Percentiles rank a stretch among this genome's conserved stretches.
phyloP scores from a whole-genome alignment of 2,113 vertebrate species.

The Eulemur rufifrons region DNA sequence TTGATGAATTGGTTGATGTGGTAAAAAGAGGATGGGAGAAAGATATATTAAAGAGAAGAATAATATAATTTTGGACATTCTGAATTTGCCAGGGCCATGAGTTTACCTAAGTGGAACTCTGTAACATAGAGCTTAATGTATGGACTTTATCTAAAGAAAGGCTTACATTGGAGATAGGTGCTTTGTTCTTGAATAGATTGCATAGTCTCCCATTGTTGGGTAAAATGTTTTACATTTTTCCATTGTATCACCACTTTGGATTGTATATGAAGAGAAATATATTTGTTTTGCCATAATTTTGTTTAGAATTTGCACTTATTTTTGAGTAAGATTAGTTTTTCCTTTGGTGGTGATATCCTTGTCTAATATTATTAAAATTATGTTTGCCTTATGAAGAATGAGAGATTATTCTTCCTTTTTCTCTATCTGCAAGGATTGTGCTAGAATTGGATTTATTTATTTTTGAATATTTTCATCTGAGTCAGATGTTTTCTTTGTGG shows the following conservation, averaged over 20 bases:
- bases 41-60: neutral
- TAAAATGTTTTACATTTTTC: neutral
- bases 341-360: neutral
- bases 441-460: neutral
- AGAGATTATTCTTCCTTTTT: neutral
- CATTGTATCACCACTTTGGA: neutral
- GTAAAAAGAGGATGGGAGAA: neutral
- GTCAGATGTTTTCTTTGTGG: neutral
- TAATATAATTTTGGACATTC: neutral
- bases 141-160: neutral
- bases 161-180: neutral
- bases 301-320: neutral
- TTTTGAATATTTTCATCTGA: neutral
- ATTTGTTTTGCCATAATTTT: neutral
- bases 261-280: neutral
- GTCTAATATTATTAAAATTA: neutral
- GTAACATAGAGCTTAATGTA: neutral
- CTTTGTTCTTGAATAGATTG: neutral
- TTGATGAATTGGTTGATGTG: neutral
- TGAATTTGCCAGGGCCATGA: neutral
- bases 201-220: neutral
- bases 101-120: neutral
- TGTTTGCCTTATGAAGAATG: neutral
- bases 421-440: neutral
- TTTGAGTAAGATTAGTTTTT: neutral